phyloP scores from a whole-genome alignment of 92 coral and sea anemone genomes.

The Meandrina meandrites region DNA sequence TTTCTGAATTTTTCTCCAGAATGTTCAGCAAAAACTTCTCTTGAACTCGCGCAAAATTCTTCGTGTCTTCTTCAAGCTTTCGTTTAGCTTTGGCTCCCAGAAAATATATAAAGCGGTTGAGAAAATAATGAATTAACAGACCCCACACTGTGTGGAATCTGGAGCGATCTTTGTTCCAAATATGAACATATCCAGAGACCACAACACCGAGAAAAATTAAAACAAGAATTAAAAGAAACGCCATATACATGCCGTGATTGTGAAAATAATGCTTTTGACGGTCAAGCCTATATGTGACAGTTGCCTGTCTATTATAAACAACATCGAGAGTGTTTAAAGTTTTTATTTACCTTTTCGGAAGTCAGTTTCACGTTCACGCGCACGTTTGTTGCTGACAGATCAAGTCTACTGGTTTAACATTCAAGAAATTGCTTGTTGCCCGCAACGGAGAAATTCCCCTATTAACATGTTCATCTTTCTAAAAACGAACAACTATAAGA shows the following conservation, averaged over 20 bases:
- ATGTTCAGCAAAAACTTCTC: conserved; percentile 30
- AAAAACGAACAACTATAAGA: too few relatives aligned
- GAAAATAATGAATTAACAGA: conserved; percentile 18
- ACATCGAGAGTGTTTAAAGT: background rate
- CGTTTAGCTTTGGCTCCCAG: conserved; percentile 23
- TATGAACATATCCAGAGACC: background rate
- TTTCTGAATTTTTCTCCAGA: conserved; percentile 28
- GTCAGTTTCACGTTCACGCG: background rate
- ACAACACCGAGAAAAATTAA: background rate
- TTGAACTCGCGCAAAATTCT: conserved; percentile 17
- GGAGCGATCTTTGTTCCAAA: conserved; percentile 20
- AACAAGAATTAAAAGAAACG: background rate
- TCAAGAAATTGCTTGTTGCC: background rate
- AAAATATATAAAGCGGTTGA: conserved; percentile 31
- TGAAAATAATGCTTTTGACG: background rate
- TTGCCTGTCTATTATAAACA: background rate
- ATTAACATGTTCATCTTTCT: background rate
- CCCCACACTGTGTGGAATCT: conserved; percentile 14
- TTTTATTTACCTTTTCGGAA: background rate
- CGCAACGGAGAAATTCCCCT: background rate
- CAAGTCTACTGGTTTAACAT: background rate
- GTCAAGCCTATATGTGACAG: background rate
- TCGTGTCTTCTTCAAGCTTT: conserved; percentile 32
- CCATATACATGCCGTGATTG: conserved; percentile 2
- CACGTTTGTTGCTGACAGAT: background rate